Evolutionary conservation across 2,888 invertebrate genomes (phyloP).

Genomic region (Synanthedon tipuliformis): DNA sequence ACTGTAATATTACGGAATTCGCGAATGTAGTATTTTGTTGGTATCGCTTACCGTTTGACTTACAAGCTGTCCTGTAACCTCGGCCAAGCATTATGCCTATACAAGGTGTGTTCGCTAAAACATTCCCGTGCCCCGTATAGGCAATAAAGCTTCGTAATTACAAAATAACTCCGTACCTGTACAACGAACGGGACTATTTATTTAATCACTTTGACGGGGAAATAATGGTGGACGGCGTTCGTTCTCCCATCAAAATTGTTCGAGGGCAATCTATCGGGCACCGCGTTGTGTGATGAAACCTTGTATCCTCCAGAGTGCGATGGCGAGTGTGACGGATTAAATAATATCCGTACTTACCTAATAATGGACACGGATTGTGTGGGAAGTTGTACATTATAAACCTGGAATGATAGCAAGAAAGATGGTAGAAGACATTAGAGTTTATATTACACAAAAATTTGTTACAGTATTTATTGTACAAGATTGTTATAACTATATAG

Average conservation of each 20-base stretch:
- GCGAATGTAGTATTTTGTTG: no score
- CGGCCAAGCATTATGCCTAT: slow-evolving; percentile 1
- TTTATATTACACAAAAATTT: no score
- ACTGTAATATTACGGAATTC: no score
- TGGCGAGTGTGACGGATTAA: slow-evolving; percentile 26
- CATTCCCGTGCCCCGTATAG: slow-evolving; percentile 50
- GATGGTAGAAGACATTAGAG: no score
- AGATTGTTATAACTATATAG: no score
- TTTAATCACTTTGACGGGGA: slow-evolving; percentile 68
- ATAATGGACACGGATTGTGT: background rate
- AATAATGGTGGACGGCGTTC: slow-evolving; percentile 47
- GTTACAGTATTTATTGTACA: no score
- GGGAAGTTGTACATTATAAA: background rate
- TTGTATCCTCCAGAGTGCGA: slow-evolving; percentile 7
- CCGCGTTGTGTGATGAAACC: slow-evolving; percentile 41
- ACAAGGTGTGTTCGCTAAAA: slow-evolving; percentile 27
- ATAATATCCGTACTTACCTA: slow-evolving; percentile 27
- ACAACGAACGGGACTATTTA: slow-evolving; percentile 53
- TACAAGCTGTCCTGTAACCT: background rate
- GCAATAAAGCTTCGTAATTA: slow-evolving; percentile 63
- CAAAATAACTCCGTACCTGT: slow-evolving; percentile 58
- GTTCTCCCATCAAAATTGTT: slow-evolving; percentile 45
- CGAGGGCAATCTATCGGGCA: slow-evolving; percentile 31
- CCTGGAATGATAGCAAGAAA: no score
- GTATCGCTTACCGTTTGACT: background rate